Evolutionary conservation across 2,888 invertebrate species (phyloP), one percentile per base, ranked within the genome.

Genomic region (Omphaloscelis lunosa): DNA sequence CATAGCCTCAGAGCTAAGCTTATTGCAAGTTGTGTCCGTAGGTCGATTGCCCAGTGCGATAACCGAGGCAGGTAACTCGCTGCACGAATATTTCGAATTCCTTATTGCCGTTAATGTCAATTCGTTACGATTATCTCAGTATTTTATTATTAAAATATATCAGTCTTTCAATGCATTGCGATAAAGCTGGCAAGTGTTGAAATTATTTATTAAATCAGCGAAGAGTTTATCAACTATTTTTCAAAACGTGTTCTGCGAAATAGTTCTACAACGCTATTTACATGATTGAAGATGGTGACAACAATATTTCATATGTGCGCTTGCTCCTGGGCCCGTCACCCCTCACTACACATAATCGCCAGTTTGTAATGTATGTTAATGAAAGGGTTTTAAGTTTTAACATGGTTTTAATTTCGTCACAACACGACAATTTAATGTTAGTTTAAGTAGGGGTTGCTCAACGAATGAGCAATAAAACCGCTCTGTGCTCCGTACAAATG

Each of bases 391-490:
- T 63, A 87, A 83, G 81, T 86, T 82, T 77, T 77, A 85, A 86
- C 80, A 76, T 77, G 75, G 82, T 82, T 86, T 83, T 87, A 87
- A 88, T 89, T 86, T 88, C 78, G 83, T 79, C 85, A 87, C 75
- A 82, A 72, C 82, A 79, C 82, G 76, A 83, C 80, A 85, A 86
- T 84, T 87, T 86, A 82, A 80, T 81, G 87, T 87, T 77, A 80
- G 68, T 74, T 73, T 80, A 84, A 84, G 61, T 82, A 77, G 61
- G 77, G 72, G 78, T 89, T 89, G 87, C 85, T 88, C 84, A 90
- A 90, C 77, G 72, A 85, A 86, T 86, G 81, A 80, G 75, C 79
- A 84, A 86, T 86, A 85, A 88, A 89, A 86, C 78, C 76, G 84
- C 82, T 87, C 76, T 72, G 66, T 77, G 80, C 85, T 72, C 80